These are phyloP conservation scores for Aphaenogaster ashmeadi DNA, from an alignment of 1,140 invertebrate genomes.

Conservation along the genomic window DNA sequence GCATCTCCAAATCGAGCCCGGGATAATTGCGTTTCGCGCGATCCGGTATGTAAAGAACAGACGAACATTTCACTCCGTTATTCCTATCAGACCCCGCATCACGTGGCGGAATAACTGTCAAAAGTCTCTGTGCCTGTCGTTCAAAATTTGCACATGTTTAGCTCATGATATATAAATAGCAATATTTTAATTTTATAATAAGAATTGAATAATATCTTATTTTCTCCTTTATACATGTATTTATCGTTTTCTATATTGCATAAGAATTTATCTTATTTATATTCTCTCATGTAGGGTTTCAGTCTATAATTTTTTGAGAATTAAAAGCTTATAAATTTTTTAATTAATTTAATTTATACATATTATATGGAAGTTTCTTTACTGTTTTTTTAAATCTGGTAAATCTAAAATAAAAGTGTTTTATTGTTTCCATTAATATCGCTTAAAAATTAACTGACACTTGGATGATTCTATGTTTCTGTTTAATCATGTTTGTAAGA, in stretches of 20 bases:
- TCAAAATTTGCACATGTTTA: not conserved
- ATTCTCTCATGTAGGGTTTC: not conserved
- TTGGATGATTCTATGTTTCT: not conserved
- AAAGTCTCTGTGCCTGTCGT: not conserved
- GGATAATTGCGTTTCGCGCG: constrained; percentile 28
- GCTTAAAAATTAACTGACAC: not conserved
- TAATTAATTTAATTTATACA: constrained; percentile 10
- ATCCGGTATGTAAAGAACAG: constrained; percentile 47
- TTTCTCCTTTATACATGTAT: not conserved
- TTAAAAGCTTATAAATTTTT: not conserved
- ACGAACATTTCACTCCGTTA: not conserved
- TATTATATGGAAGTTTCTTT: not conserved
- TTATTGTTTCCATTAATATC: not conserved
- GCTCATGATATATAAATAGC: not conserved
- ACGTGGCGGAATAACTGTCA: not conserved
- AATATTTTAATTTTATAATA: not conserved
- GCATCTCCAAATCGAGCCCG: constrained; percentile 48
- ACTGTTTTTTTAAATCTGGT: constrained; percentile 5
- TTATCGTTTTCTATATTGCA: not conserved
- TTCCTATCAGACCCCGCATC: not conserved
- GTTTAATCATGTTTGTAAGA: not conserved
- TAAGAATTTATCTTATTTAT: not conserved
- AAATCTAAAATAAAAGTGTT: not conserved
- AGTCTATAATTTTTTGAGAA: not conserved
- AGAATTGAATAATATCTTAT: not conserved